These are phyloP conservation scores for Agapostemon virescens DNA, from an alignment of 2,888 invertebrate genomes.

Conservation along the genomic window DNA sequence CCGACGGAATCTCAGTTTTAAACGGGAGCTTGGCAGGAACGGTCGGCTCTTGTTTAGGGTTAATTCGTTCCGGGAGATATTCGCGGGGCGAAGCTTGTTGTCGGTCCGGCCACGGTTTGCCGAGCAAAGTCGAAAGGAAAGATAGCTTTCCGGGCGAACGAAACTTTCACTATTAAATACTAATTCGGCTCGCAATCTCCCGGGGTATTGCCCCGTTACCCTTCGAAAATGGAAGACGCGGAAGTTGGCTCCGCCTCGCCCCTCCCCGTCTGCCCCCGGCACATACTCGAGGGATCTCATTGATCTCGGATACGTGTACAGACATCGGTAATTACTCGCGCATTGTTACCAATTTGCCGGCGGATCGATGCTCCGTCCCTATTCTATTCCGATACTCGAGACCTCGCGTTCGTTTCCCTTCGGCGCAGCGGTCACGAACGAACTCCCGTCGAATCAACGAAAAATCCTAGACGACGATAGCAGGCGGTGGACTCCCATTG, in stretches of 20 bases:
- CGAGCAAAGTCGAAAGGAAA: slow-evolving; percentile 48
- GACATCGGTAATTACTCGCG: slow-evolving; percentile 69
- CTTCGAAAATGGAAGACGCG: slow-evolving; percentile 50
- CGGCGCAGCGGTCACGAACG: neutral
- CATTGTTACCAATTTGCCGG: slow-evolving; percentile 72
- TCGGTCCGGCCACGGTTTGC: slow-evolving; percentile 24
- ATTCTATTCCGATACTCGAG: slow-evolving; percentile 12
- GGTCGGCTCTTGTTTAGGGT: slow-evolving; percentile 57
- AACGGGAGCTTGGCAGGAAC: slow-evolving; percentile 46
- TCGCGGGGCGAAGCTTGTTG: slow-evolving; percentile 35
- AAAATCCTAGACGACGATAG: no score
- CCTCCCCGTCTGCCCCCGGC: slow-evolving; percentile 27
- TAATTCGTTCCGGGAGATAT: slow-evolving; percentile 58
- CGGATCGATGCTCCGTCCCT: slow-evolving; percentile 63
- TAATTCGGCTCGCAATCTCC: slow-evolving; percentile 67
- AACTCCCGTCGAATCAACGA: no score
- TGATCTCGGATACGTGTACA: slow-evolving; percentile 66
- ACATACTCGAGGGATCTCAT: slow-evolving; percentile 61
- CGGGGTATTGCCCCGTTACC: slow-evolving; percentile 57
- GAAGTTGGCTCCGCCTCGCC: slow-evolving; percentile 41
- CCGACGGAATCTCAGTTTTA: slow-evolving; percentile 42
- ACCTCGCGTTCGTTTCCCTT: neutral
- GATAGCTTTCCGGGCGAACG: slow-evolving; percentile 58
- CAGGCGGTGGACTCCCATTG: no score
- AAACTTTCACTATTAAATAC: slow-evolving; percentile 75